phyloP scores from a whole-genome alignment of 1,140 invertebrate genomes.

The Neuroterus valhalla region DNA sequence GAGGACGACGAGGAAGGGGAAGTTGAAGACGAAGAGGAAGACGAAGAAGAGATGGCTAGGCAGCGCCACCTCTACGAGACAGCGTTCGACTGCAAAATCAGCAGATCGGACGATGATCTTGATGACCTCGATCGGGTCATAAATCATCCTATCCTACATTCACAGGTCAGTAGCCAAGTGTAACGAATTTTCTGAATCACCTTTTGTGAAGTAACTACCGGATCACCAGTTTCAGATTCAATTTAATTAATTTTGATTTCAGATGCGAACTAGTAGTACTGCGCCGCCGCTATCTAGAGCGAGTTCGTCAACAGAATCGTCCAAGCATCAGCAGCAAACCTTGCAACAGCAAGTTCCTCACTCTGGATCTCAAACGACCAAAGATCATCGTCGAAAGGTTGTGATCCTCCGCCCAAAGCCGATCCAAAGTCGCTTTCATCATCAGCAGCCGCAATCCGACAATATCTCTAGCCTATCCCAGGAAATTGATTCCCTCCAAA shows the following conservation, averaged over 20 bases:
- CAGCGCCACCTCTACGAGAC: conserved; percentile 90
- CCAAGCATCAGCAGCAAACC: conserved; percentile 57
- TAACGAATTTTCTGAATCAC: too few relatives aligned
- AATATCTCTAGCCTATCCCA: conserved; percentile 76
- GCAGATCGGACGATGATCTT: conserved; percentile 86
- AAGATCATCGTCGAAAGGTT: conserved; percentile 67
- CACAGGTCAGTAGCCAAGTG: conserved; percentile 68
- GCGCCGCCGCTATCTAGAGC: conserved; percentile 59
- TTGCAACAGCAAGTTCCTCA: conserved; percentile 49
- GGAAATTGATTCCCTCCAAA: conserved; percentile 79
- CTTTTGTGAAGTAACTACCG: not conserved
- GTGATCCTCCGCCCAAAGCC: conserved; percentile 75
- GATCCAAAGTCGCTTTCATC: conserved; percentile 76
- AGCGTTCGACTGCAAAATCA: conserved; percentile 91
- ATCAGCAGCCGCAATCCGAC: conserved; percentile 69
- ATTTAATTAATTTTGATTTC: conserved; percentile 37
- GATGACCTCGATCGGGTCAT: conserved; percentile 87
- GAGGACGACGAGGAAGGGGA: conserved; percentile 66
- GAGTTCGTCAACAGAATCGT: conserved; percentile 66
- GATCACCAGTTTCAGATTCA: too few relatives aligned
- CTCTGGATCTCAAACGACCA: conserved; percentile 52
- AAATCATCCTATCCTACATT: conserved; percentile 85
- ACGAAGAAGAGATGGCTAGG: conserved; percentile 79
- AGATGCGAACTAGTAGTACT: conserved; percentile 60
- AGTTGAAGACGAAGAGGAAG: conserved; percentile 64